These are phyloP conservation scores for Fissipunctia ypsillon DNA, from an alignment of 2,888 invertebrate species.

Conservation along the genomic window DNA sequence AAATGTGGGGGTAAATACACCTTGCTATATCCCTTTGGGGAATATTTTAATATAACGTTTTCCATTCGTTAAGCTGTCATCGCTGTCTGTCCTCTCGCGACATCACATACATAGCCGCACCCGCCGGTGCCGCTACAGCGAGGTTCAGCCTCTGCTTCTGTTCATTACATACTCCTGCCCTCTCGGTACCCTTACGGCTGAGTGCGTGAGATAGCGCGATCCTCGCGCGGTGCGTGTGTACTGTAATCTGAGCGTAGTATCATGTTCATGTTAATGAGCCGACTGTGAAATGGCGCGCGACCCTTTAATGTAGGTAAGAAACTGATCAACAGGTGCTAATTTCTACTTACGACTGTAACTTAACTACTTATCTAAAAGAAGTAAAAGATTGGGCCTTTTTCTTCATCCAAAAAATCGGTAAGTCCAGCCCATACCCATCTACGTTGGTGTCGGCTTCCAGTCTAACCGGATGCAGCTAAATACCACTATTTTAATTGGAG, in stretches of 20 bases:
- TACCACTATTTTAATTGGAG: no score
- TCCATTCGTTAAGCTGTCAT: background rate
- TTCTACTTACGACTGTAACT: background rate
- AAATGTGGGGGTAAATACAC: background rate
- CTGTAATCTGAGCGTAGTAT: slow-evolving; percentile 33
- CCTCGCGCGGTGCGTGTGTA: slow-evolving; percentile 25
- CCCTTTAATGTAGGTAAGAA: background rate
- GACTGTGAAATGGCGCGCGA: slow-evolving; percentile 23
- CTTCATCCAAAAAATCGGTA: no score
- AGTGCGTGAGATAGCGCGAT: slow-evolving; percentile 39
- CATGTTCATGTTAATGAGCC: slow-evolving; percentile 25
- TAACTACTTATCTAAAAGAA: no score
- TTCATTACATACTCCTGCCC: slow-evolving; percentile 3
- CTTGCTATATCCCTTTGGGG: background rate
- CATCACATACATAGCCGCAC: background rate
- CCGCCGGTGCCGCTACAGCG: background rate
- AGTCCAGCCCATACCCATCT: no score
- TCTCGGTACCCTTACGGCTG: slow-evolving; percentile 30
- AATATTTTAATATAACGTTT: background rate
- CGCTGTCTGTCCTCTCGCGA: no score
- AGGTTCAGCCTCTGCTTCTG: slow-evolving; percentile 28
- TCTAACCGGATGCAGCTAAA: no score
- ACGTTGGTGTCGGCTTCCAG: no score
- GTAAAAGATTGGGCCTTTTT: background rate
- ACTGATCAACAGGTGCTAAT: slow-evolving; percentile 14